phyloP scores from a whole-genome alignment of 2,113 vertebrate genomes.

The Caloenas nicobarica region DNA sequence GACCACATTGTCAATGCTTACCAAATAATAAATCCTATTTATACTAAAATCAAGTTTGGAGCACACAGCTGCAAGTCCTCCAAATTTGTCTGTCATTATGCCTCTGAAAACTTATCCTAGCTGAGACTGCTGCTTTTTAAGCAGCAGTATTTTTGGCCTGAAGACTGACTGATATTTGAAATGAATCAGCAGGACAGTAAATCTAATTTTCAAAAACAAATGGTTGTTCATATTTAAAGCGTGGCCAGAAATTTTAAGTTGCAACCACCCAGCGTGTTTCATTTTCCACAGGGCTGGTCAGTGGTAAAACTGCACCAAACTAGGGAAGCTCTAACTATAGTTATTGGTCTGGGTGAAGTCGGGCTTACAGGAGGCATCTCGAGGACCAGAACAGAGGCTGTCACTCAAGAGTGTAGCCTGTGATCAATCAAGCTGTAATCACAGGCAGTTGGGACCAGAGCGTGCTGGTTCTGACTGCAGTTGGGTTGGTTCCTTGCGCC shows the following conservation, averaged over 20 bases:
- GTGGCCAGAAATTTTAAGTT: background rate
- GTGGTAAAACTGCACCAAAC: background rate
- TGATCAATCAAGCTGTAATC: background rate
- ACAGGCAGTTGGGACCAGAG: background rate
- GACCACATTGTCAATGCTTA: background rate
- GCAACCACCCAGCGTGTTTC: background rate
- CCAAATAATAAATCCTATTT: conserved; percentile 11
- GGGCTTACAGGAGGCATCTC: background rate
- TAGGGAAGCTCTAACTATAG: background rate
- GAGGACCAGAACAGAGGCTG: background rate
- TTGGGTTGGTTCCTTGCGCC: background rate
- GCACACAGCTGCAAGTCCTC: background rate
- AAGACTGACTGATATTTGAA: background rate
- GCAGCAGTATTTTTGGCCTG: background rate
- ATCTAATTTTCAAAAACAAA: conserved; percentile 10
- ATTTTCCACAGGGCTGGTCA: background rate
- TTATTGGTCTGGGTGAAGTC: background rate
- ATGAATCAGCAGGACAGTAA: background rate
- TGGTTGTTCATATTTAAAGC: background rate
- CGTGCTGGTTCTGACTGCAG: background rate
- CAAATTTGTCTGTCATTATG: background rate
- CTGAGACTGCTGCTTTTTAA: background rate
- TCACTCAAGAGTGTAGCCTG: background rate
- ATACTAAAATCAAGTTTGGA: background rate
- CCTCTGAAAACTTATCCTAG: background rate